Evolutionary conservation across 2,888 invertebrate genomes (phyloP), one percentile per base, ranked within the genome.

Genomic region (Lysandra coridon): DNA sequence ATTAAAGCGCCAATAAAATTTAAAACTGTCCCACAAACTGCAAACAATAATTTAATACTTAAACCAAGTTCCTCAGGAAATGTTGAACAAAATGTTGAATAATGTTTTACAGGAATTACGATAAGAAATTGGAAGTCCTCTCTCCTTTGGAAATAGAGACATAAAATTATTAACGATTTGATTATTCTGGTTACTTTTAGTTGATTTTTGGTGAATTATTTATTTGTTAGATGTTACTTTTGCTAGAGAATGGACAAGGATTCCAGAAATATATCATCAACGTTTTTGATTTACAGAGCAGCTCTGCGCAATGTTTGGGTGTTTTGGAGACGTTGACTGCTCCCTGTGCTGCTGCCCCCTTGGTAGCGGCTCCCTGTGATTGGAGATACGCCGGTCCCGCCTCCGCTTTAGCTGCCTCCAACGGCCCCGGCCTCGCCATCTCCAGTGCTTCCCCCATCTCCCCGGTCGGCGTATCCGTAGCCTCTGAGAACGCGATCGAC

Each of bases 401-500:
- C 12, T 44, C 23, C 12, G 62, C 78, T 23, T 12, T 78, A 44
- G 79, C 83, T 30, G 83, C 84, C 17, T 84, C 84, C n/a, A 81
- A 81, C 44, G 84, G 83, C 10, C 78, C 78, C 78, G 81, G n/a
- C 85, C 78, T 76, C 86, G 80, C 80, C 17, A 82, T 85, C 7
- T 14, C 86, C 76, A 88, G 88, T 79, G 78, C 82, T 7, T 87
- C 87, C 3, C 82, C 85, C 10, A 82, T 84, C 69, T 81, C 84
- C n/a, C 83, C 84, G 33, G 82, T 73, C 77, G 86, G 87, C 78
- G 80, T 87, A 10, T 81, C 83, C n/a, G 82, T 86, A 2, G 49
- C 84, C 4, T 86, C 88, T 64, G 86, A 87, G 76, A 88, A 87
- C 79, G 82, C 82, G 2, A 84, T 86, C 44, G 85, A 86, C 81